Percentiles rank a stretch among this genome's conserved stretches.
These are phyloP conservation scores for Brachypalpus laphriformis DNA, from an alignment of 2,888 invertebrate species.

Conservation along the genomic window DNA sequence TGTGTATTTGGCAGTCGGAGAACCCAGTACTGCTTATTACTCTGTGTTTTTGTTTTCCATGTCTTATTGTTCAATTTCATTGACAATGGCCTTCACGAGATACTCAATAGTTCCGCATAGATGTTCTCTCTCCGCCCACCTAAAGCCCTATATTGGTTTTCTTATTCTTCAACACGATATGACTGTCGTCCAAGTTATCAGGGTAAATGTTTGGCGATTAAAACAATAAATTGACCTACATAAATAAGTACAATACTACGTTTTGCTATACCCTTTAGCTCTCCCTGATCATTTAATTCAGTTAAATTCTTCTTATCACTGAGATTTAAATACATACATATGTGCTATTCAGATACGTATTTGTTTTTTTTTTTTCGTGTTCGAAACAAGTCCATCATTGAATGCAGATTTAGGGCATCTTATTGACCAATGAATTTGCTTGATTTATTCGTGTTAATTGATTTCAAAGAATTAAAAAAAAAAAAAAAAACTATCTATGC, in stretches of 20 bases:
- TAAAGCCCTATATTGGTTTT: background rate
- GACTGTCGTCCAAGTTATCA: background rate
- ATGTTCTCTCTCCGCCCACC: background rate
- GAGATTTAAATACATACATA: background rate
- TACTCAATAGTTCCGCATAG: background rate
- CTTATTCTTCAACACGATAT: background rate
- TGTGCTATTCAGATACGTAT: background rate
- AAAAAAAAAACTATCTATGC: conserved; percentile 25
- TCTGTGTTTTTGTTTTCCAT: background rate
- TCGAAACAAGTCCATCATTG: background rate
- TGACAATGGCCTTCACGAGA: background rate
- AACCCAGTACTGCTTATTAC: background rate
- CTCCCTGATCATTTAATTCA: background rate
- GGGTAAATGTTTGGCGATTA: background rate
- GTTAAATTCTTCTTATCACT: background rate
- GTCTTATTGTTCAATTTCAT: background rate
- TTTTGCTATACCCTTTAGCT: background rate
- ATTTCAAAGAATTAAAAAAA: conserved; percentile 23
- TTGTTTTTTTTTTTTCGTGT: no score
- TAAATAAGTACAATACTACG: background rate
- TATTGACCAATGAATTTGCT: conserved; percentile 6
- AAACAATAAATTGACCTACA: background rate
- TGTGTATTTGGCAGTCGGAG: background rate
- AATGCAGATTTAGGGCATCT: background rate
- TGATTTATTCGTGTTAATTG: conserved; percentile 44